Evolutionary conservation across 2,888 invertebrate species (phyloP).

Genomic region (Ptychoptera albimana): DNA sequence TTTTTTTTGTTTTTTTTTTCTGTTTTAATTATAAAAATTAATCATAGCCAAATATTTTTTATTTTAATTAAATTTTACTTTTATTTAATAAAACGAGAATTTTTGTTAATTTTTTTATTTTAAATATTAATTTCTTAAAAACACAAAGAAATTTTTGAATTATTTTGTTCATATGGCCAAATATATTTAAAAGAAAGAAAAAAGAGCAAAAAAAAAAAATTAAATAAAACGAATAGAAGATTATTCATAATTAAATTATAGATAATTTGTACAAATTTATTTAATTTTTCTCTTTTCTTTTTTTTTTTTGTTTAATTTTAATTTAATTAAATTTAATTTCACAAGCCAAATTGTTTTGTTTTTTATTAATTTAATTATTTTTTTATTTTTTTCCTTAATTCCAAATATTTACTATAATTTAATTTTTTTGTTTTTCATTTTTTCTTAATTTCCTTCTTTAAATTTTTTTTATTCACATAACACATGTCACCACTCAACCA

Average conservation of each 20-base stretch:
- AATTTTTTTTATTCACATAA: not conserved
- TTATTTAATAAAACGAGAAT: not conserved
- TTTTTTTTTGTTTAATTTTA: not conserved
- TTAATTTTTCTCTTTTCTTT: not conserved
- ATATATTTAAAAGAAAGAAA: too few relatives aligned
- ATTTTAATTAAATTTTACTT: not conserved
- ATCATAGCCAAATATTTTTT: not conserved
- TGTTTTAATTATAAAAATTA: not conserved
- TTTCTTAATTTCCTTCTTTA: not conserved
- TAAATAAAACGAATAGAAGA: not conserved
- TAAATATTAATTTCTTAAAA: not conserved
- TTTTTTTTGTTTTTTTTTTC: too few relatives aligned
- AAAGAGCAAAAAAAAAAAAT: too few relatives aligned
- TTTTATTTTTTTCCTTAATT: not conserved
- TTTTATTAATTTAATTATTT: not conserved
- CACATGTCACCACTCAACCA: too few relatives aligned
- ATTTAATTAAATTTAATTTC: not conserved
- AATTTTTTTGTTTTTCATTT: not conserved
- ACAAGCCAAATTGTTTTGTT: not conserved
- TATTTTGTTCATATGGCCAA: too few relatives aligned
- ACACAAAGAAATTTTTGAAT: too few relatives aligned
- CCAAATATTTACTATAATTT: not conserved
- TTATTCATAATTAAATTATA: not conserved
- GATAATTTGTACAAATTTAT: not conserved
- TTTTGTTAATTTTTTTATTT: not conserved